Conservation (phyloP, 2,797 vertebrate genomes). For the Sebastes vulpes region DNA sequence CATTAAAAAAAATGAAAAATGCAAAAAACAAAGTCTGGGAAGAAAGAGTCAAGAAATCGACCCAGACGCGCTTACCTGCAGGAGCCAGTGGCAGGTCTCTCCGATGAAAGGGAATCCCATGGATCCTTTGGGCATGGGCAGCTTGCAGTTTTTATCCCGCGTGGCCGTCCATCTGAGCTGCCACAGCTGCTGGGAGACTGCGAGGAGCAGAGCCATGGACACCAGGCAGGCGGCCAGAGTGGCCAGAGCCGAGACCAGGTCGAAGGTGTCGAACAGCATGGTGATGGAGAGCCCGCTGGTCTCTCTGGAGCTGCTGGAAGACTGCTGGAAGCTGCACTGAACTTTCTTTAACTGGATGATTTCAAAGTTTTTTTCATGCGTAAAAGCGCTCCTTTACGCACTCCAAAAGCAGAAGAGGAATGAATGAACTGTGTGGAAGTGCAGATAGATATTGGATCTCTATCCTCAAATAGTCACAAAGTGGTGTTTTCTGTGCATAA, state of each 20-base stretch:
- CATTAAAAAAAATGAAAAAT: not conserved
- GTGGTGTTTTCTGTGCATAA: constrained; percentile 42
- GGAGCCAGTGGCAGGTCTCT: constrained; percentile 97
- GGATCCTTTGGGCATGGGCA: constrained; percentile 96
- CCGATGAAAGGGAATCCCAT: constrained; percentile 98
- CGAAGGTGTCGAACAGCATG: constrained; percentile 95
- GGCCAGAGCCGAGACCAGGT: constrained; percentile 95
- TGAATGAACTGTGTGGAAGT: constrained; percentile 60
- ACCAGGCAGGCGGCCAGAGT: constrained; percentile 94
- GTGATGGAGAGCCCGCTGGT: constrained; percentile 69
- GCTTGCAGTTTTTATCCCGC: constrained; percentile 95
- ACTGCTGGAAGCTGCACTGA: not conserved
- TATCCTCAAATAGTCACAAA: constrained; percentile 23
- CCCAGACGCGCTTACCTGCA: constrained; percentile 91
- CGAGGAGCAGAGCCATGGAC: constrained; percentile 94
- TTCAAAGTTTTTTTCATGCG: constrained; percentile 12
- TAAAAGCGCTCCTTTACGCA: constrained; percentile 57
- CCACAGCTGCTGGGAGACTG: constrained; percentile 96
- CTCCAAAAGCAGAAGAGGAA: constrained; percentile 28
- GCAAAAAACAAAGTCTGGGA: not conserved
- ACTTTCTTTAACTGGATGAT: not conserved
- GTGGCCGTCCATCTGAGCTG: constrained; percentile 96
- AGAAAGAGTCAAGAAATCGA: not conserved
- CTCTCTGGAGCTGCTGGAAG: constrained; percentile 8
- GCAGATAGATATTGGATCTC: not conserved